Evolutionary conservation across 1,140 invertebrate genomes (phyloP).

Genomic region (Drosophila insularis): DNA sequence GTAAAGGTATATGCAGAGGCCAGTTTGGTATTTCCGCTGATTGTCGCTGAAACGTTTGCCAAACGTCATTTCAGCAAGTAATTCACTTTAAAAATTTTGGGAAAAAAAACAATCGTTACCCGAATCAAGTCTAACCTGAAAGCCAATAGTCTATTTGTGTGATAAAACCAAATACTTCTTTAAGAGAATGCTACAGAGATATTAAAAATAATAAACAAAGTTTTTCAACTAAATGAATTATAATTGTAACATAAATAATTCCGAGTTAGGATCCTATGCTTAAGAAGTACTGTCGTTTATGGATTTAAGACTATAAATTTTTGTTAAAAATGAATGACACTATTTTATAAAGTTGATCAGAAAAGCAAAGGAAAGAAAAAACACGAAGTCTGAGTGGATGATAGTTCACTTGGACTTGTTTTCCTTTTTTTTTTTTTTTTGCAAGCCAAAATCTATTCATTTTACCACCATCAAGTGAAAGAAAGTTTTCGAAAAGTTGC

Average conservation of each 20-base stretch:
- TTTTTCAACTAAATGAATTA: no score
- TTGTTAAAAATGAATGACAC: not conserved
- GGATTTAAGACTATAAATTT: no score
- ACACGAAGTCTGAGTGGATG: not conserved
- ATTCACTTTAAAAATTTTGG: slow-evolving; percentile 15
- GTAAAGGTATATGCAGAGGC: slow-evolving; percentile 98
- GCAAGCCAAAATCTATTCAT: slow-evolving; percentile 1
- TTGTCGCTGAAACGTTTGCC: slow-evolving; percentile 98
- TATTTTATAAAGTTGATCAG: not conserved
- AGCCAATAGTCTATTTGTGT: slow-evolving; percentile 3
- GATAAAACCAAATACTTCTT: no score
- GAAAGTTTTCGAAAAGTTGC: slow-evolving; percentile 5
- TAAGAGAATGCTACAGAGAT: no score
- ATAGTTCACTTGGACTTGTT: slow-evolving; percentile 6
- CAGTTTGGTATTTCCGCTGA: slow-evolving; percentile 95
- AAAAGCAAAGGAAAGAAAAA: not conserved
- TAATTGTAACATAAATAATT: no score
- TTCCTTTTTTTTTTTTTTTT: no score
- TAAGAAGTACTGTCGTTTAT: not conserved
- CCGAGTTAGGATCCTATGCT: no score
- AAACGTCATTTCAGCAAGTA: slow-evolving; percentile 80
- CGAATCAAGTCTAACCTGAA: no score
- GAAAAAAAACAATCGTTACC: slow-evolving; percentile 31
- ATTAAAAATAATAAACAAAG: no score
- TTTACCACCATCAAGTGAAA: slow-evolving; percentile 1